Percentiles rank a stretch among this genome's conserved stretches.
phyloP scores from a whole-genome alignment of 2,888 invertebrate genomes.

The Margaritifera margaritifera region DNA sequence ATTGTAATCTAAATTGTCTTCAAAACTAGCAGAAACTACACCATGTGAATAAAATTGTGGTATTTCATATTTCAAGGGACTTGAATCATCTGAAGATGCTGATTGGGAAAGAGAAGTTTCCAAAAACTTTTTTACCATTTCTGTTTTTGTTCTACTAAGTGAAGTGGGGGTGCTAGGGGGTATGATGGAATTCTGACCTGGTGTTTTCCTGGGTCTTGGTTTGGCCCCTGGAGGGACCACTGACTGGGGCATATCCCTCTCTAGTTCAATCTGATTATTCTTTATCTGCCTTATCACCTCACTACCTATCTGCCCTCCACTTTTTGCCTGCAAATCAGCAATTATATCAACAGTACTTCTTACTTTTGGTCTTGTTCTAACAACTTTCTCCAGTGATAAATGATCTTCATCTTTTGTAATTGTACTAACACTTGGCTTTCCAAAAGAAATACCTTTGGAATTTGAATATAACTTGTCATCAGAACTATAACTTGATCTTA shows the following conservation, averaged over 20 bases:
- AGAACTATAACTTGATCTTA: no score
- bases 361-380: constrained; percentile 75
- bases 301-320: constrained; percentile 56
- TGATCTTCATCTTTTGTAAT: constrained; percentile 9
- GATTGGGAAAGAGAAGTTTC: constrained; percentile 60
- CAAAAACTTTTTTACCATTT: constrained; percentile 73
- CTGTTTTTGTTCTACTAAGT: constrained; percentile 67
- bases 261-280: constrained; percentile 63
- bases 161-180: constrained; percentile 41
- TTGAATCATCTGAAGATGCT: constrained; percentile 48
- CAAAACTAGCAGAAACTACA: constrained; percentile 37
- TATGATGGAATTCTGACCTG: constrained; percentile 40
- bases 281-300: constrained; percentile 65
- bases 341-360: constrained; percentile 88
- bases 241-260: constrained; percentile 50
- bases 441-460: no score
- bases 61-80: constrained; percentile 54
- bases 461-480: no score
- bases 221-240: constrained; percentile 65
- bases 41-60: constrained; percentile 78
- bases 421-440: no score
- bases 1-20: constrained; percentile 31
- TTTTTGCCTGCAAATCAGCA: constrained; percentile 80
- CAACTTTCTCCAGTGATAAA: constrained; percentile 18
- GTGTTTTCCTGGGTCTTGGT: constrained; percentile 62